phyloP scores from a whole-genome alignment of 2,797 vertebrate genomes.

The Tachyglossus aculeatus region DNA sequence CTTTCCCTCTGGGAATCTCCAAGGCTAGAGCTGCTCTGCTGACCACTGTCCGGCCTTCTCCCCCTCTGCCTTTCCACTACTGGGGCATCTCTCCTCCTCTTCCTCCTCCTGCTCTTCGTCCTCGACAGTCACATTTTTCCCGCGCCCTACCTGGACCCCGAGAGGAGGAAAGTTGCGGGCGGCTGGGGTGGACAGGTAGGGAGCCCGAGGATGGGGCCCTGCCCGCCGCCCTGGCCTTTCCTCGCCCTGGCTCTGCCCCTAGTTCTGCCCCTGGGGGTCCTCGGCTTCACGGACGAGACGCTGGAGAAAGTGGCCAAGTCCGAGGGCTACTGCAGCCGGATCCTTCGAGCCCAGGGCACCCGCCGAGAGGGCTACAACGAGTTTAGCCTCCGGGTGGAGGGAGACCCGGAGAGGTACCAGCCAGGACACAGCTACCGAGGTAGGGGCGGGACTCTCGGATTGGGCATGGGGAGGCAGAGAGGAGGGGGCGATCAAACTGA shows the following conservation, averaged over 20 bases:
- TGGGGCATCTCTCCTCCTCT: neutral
- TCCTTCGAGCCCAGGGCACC: conserved; percentile 88
- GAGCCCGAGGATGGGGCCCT: conserved; percentile 71
- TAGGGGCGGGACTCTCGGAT: conserved; percentile 57
- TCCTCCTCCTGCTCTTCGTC: neutral
- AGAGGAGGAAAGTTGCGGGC: neutral
- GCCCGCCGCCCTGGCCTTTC: conserved; percentile 45
- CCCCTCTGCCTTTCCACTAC: no score
- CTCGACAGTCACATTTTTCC: neutral
- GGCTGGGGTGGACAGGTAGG: conserved; percentile 61
- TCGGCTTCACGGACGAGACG: conserved; percentile 89
- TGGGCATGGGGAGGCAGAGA: conserved; percentile 1
- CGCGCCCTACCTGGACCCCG: neutral
- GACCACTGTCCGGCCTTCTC: conserved; percentile 48
- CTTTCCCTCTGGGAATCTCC: conserved; percentile 25
- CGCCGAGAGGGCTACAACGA: conserved; percentile 90
- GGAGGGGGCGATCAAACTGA: conserved; percentile 28
- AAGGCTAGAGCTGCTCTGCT: conserved; percentile 22
- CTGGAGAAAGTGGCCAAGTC: conserved; percentile 85
- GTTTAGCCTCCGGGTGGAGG: conserved; percentile 94
- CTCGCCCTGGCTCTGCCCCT: conserved; percentile 80
- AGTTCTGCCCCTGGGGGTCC: conserved; percentile 72
- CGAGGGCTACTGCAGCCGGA: conserved; percentile 94
- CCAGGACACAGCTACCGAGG: conserved; percentile 95
- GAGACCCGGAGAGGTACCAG: conserved; percentile 93